A percentile compares a stretch with the other conserved stretches of the same genome.
phyloP scores from a whole-genome alignment of 2,888 invertebrate genomes.

The Luperina testacea region DNA sequence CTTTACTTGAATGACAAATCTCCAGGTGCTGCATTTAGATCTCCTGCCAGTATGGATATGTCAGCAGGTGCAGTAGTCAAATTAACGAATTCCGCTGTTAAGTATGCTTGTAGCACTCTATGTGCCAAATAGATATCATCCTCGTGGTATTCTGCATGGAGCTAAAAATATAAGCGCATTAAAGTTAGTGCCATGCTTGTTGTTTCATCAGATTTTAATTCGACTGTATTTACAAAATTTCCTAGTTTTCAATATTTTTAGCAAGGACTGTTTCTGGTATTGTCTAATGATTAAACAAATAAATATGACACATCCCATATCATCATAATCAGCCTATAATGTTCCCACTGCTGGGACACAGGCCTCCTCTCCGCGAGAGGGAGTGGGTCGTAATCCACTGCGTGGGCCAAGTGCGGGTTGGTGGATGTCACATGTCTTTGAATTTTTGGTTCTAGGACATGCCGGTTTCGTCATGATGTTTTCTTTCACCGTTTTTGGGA shows the following conservation, averaged over 20 bases:
- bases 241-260: neutral
- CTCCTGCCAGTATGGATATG: slow-evolving; percentile 96
- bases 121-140: slow-evolving; percentile 98
- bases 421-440: no score
- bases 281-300: neutral
- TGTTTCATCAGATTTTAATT: neutral
- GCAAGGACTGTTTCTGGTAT: neutral
- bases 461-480: no score
- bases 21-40: slow-evolving; percentile 97
- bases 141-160: slow-evolving; percentile 98
- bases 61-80: slow-evolving; percentile 95
- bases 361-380: no score
- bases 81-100: slow-evolving; percentile 98
- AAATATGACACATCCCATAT: neutral
- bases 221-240: neutral
- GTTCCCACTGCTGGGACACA: no score
- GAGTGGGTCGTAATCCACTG: no score
- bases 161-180: slow-evolving; percentile 86
- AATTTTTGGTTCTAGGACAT: no score
- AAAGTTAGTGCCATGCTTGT: neutral
- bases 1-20: slow-evolving; percentile 91
- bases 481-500: no score
- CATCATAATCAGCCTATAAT: no score
- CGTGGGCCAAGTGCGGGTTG: no score
- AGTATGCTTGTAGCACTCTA: slow-evolving; percentile 97